Percentiles rank a stretch among this genome's conserved stretches.
Conservation (phyloP, 2,888 invertebrate species). For the Trachelus troglodyta region DNA sequence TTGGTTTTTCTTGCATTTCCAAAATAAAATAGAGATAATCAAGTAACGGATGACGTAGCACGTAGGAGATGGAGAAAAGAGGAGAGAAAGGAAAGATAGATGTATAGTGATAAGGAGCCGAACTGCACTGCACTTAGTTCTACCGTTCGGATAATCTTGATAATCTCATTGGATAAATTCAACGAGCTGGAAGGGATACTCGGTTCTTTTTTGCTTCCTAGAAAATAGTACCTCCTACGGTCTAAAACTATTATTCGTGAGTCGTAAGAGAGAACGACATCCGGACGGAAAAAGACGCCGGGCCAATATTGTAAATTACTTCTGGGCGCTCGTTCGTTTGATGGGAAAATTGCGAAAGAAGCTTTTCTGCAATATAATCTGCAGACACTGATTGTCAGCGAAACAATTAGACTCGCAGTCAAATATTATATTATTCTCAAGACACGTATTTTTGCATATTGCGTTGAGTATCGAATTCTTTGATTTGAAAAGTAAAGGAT, state of each 20-base stretch:
- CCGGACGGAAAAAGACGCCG: not conserved
- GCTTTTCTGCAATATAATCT: not conserved
- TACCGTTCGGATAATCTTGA: not conserved
- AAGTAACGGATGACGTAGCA: not conserved
- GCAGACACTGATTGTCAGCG: not conserved
- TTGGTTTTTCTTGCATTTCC: not conserved
- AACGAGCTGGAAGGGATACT: not conserved
- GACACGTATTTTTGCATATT: not conserved
- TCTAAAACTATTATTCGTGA: not conserved
- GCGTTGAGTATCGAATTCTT: not conserved
- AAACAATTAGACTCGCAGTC: not conserved
- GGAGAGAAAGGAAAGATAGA: not conserved
- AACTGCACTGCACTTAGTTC: not conserved
- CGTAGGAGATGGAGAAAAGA: not conserved
- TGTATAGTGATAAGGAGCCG: not conserved
- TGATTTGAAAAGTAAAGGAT: not conserved
- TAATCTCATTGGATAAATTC: not conserved
- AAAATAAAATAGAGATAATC: not conserved
- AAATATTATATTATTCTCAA: not conserved
- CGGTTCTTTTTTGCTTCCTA: not conserved
- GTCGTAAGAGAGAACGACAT: not conserved
- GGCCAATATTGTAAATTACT: slow-evolving; percentile 38
- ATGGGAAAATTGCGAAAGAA: slow-evolving; percentile 17
- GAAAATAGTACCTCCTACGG: not conserved
- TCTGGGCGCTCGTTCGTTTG: slow-evolving; percentile 30